Percentiles rank a stretch among this genome's conserved stretches.
phyloP scores from a whole-genome alignment of 1,140 invertebrate species.

The Drosophila jambulina region DNA sequence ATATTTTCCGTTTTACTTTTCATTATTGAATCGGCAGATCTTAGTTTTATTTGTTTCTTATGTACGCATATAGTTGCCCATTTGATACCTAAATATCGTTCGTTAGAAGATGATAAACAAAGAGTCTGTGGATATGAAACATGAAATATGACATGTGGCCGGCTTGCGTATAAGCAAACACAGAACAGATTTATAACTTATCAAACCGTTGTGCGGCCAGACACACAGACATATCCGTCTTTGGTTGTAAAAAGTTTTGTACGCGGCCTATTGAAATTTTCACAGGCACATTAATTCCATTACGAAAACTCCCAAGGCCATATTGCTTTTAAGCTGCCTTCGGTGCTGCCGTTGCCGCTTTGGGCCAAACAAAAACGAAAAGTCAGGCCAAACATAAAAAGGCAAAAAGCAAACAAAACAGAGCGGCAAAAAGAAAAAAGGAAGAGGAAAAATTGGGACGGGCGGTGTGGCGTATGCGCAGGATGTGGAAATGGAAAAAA shows the following conservation, averaged over 20 bases:
- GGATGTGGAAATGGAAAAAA: slow-evolving; percentile 53
- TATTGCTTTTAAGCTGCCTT: slow-evolving; percentile 48
- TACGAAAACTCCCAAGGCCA: slow-evolving; percentile 74
- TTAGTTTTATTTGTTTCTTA: not conserved
- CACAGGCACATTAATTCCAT: slow-evolving; percentile 72
- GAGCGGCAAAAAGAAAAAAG: slow-evolving; percentile 7
- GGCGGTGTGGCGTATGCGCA: slow-evolving; percentile 11
- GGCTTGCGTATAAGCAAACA: slow-evolving; percentile 21
- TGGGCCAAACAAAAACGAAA: slow-evolving; percentile 58
- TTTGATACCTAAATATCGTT: slow-evolving; percentile 9
- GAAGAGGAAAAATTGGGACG: slow-evolving; percentile 14
- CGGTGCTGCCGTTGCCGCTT: slow-evolving; percentile 23
- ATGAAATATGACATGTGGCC: slow-evolving; percentile 32
- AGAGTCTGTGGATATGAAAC: slow-evolving; percentile 20
- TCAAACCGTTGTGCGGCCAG: slow-evolving; percentile 54
- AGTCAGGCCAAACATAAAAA: slow-evolving; percentile 60
- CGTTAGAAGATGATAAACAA: slow-evolving; percentile 4
- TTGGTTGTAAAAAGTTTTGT: slow-evolving; percentile 54
- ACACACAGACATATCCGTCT: slow-evolving; percentile 44
- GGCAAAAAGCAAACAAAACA: slow-evolving; percentile 66
- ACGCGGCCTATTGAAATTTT: slow-evolving; percentile 63
- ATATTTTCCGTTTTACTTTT: not conserved
- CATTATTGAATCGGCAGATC: not conserved
- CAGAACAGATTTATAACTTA: slow-evolving; percentile 61
- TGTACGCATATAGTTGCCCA: not conserved